Conservation (phyloP, 2,113 vertebrate genomes). For the Plotosus lineatus region DNA sequence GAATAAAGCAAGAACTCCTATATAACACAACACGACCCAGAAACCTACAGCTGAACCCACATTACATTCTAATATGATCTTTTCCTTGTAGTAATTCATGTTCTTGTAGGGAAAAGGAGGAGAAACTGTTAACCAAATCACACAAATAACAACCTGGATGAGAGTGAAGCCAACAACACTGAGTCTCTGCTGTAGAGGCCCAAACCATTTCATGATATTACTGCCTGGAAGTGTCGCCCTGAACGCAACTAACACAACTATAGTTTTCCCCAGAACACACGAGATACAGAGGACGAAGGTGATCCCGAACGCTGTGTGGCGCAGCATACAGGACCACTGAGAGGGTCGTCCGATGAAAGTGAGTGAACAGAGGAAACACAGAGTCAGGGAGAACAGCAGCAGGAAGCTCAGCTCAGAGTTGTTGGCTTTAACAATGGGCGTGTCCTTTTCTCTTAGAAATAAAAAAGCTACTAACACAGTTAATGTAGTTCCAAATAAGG, state of each 20-base stretch:
- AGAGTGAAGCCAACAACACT: no score
- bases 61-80: slow-evolving; percentile 49
- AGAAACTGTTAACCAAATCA: slow-evolving; percentile 47
- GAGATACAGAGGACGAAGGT: neutral
- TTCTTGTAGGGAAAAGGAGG: slow-evolving; percentile 65
- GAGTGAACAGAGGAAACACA: no score
- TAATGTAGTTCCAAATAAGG: no score
- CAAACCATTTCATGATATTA: no score
- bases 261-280: neutral
- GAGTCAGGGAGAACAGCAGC: no score
- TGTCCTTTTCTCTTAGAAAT: no score
- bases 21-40: neutral
- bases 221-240: neutral
- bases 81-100: slow-evolving; percentile 51
- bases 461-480: slow-evolving; percentile 58
- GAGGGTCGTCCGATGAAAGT: no score
- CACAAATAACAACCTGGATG: neutral
- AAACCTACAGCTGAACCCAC: slow-evolving; percentile 49
- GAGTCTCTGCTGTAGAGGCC: no score
- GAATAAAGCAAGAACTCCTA: neutral
- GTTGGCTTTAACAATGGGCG: no score
- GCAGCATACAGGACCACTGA: no score
- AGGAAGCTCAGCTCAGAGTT: no score
- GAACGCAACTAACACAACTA: neutral
- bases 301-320: no score